Evolutionary conservation across 2,888 invertebrate species (phyloP).

Genomic region (Acronicta aceris): DNA sequence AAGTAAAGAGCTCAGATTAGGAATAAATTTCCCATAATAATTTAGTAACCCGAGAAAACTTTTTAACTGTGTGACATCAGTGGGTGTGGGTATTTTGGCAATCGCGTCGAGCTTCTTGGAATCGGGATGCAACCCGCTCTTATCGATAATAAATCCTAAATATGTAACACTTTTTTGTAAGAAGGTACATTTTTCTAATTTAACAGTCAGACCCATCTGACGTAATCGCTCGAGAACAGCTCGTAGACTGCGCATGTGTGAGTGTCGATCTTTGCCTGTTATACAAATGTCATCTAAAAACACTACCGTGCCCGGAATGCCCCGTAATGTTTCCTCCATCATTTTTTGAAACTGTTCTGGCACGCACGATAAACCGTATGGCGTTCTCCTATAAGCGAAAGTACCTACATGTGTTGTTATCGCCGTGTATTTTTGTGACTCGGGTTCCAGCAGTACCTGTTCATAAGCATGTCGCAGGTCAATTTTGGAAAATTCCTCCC

Average conservation of each 20-base stretch:
- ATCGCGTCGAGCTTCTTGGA: constrained; percentile 11
- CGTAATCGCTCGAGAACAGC: constrained; percentile 1
- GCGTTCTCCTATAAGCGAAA: neutral
- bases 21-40: constrained; percentile 41
- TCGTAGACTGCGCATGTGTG: neutral
- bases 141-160: constrained; percentile 2
- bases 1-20: constrained; percentile 6
- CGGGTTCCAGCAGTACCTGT: constrained; percentile 26
- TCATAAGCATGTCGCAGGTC: constrained; percentile 42
- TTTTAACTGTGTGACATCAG: constrained; percentile 33
- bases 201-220: neutral
- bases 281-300: constrained; percentile 1
- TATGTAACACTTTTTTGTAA: neutral
- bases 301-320: neutral
- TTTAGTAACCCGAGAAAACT: constrained; percentile 44
- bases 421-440: constrained; percentile 30
- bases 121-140: neutral
- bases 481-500: constrained; percentile 43
- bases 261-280: neutral
- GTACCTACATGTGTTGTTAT: constrained; percentile 39
- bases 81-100: constrained; percentile 29
- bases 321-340: constrained; percentile 1
- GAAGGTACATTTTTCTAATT: neutral
- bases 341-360: constrained; percentile 3
- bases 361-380: neutral